Base-by-base conservation (phyloP, 1,140 invertebrate species). In the Drosophila bipectinata region DNA sequence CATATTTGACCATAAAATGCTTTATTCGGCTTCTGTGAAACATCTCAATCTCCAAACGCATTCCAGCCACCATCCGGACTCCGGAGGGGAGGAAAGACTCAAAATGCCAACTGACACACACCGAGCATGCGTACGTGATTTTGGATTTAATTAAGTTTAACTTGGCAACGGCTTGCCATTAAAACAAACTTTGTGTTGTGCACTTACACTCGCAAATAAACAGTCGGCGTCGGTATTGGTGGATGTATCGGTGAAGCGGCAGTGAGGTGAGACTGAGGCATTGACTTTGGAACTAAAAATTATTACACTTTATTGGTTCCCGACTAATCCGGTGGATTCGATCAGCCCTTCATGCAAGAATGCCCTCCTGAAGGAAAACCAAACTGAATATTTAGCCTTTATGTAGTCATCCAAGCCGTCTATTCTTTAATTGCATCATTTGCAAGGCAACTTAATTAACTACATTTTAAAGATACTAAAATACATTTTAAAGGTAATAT, bases 221-320 rank as follows among this genome's bases (percentile, higher is more conserved):
- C 26, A 4, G 5, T 28, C 26, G 26, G 26, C 6, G 6, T 30
- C 56, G 18, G 73, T 37, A 21, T 61, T 28, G 39, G 48, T 75
- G 48, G 44, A 24, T 49, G 73, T 37, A 21, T 61, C 34, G 48
- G 48, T 75, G 48, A 47, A 24, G 53, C 63, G 63, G 63, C 45
- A 18, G 39, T 73, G 48, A 60, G 64, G 51, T 77, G 39, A 74
- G 48, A 49, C 48, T 26, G 24, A 67, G 75, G 34, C 80, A 79
- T 84, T 84, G 80, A 84, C 80, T 84, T 84, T 84, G 76, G 62
- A 84, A 84, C n/a, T 84, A 66, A 84, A 79, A 84, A 39, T 56
- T 44, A 32, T 48, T 34, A 10, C 12, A 49, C 30, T 49, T 44
- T 44, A 15, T 44, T 44, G 41, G n/a, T 44, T 44, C 5, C 48